These are phyloP conservation scores for Podarcis raffonei DNA, from an alignment of 2,113 vertebrate species.

Conservation along the genomic window DNA sequence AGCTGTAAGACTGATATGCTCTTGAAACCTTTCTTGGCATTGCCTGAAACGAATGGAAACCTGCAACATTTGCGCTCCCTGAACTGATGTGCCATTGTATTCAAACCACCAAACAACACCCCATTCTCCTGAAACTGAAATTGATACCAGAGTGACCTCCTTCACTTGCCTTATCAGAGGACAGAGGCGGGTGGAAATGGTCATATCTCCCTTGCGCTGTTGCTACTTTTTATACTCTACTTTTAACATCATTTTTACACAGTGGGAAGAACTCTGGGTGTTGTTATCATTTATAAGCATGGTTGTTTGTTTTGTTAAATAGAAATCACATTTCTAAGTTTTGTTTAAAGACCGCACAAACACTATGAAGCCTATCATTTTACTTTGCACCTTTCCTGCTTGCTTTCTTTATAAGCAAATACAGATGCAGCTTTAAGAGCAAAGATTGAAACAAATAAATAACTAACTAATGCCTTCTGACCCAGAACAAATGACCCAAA, in stretches of 20 bases:
- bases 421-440: too few relatives aligned
- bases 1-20: not conserved
- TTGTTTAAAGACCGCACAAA: not conserved
- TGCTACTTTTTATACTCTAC: not conserved
- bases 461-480: too few relatives aligned
- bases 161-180: not conserved
- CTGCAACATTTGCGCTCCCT: not conserved
- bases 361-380: too few relatives aligned
- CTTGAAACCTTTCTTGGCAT: too few relatives aligned
- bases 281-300: not conserved
- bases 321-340: not conserved
- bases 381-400: too few relatives aligned
- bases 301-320: not conserved
- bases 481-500: too few relatives aligned
- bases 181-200: too few relatives aligned
- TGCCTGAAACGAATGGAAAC: not conserved
- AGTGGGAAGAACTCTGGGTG: not conserved
- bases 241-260: not conserved
- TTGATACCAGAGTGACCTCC: not conserved
- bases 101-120: not conserved
- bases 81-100: slow-evolving; percentile 8
- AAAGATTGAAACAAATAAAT: too few relatives aligned
- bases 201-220: not conserved
- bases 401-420: too few relatives aligned
- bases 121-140: not conserved